Base-by-base conservation (phyloP, 2,888 invertebrate genomes). In the Scaeva pyrastri region DNA sequence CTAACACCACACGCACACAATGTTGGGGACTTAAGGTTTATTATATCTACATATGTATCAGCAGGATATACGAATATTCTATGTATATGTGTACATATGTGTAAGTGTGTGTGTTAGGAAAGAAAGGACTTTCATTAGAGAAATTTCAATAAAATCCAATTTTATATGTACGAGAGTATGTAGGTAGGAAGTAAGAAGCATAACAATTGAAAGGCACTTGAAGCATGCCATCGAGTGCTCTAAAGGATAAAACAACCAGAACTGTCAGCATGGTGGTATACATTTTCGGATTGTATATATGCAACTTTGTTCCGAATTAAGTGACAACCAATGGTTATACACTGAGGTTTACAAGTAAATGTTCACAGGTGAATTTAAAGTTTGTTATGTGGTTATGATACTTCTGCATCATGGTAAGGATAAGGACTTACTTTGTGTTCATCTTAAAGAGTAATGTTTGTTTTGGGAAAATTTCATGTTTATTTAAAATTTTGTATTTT, bases 111-210 rank as follows among this genome's bases (percentile, higher is more conserved):
- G 31, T 31, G 8, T 5, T 21, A 16, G n/a, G 31, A 31, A 14
- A 60, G 14, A 36, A 72, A 11, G 48, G 41, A 58, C 48, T 79
- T 72, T 41, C 56, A 62, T 64, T 23, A 48, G 70, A 23, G 36
- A 39, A 56, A 41, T 56, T 55, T 71, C 55, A 43, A 55, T 56
- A 71, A 71, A 39, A 71, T 56, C 26, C 48, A 23, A 68, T 56
- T 68, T 48, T 56, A 48, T 36, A 14, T 41, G 2, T 5, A 14
- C 31, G 5, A n/a, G n/a, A n/a, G n/a, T n/a, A n/a, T 8, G 31
- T 31, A 31, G 31, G 31, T 31, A 31, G 31, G 8, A 31, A 31
- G 31, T 31, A 19, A 12, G 14, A 26, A 16, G 26, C n/a, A 64
- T 64, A 64, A 64, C 55, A 50, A 50, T 68, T 70, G 68, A 58